Evolutionary conservation across 1,140 invertebrate genomes (phyloP), one percentile per base, ranked within the genome.

Genomic region (Drosophila pallidifrons): DNA sequence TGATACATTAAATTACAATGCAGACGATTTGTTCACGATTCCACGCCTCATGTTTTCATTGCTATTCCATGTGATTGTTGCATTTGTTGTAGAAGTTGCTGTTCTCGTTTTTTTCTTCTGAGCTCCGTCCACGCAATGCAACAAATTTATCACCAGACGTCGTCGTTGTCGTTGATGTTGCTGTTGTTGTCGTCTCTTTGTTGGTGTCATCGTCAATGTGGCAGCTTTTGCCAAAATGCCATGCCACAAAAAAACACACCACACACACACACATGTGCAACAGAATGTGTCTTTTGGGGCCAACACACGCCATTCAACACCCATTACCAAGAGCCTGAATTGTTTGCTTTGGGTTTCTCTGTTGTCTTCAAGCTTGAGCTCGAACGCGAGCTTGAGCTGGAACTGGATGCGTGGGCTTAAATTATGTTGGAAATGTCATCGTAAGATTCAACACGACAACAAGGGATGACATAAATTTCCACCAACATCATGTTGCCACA

Each of bases 401-500:
- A 4, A 10, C 25, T 11, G 51, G 65, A 65, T 92, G 91, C 91
- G 91, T 92, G 91, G 91, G 91, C 77, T 91, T 92, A 91, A 92
- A 92, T 92, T 92, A 92, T 92, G 91, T 92, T 91, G 83, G 71
- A 92, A 92, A 92, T 92, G 91, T 92, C 91, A 92, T 92, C 91
- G 88, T 92, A 92, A 92, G 88, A 92, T 92, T 89, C 91, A 91
- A 92, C 88, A 89, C 91, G 91, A 92, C 91, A 92, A 92, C 87
- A 92, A 92, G 91, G 86, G 90, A 91, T 92, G 91, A 91, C 91
- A 92, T 92, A 92, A 92, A 92, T 92, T 92, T 92, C 91, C 91
- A 92, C 91, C 90, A 91, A 91, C 90, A 91, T 86, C 79, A 79
- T 91, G 82, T 79, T 65, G 63, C 63, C 70, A 75, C 76, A 81